Percentiles rank a stretch among this genome's conserved stretches.
phyloP scores from a whole-genome alignment of 2,888 invertebrate genomes.

The Abscondita cerata region DNA sequence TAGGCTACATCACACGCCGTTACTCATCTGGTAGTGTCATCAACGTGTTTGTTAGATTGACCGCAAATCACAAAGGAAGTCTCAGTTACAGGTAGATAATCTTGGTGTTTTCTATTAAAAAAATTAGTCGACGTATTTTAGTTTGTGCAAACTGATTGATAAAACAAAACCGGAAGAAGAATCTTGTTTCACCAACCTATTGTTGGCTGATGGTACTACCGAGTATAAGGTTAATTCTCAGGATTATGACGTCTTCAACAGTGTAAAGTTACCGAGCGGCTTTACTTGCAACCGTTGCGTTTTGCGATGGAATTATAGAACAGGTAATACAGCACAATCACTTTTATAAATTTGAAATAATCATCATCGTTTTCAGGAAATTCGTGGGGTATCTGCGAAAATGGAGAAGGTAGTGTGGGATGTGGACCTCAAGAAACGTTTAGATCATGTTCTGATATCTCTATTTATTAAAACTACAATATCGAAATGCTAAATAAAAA shows the following conservation, averaged over 20 bases:
- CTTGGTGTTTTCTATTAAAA: too few relatives aligned
- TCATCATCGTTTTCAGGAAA: conserved; percentile 49
- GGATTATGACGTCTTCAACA: conserved; percentile 37
- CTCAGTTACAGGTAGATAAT: conserved; percentile 46
- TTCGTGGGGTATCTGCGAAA: conserved; percentile 53
- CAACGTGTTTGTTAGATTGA: conserved; percentile 50
- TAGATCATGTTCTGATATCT: conserved; percentile 56
- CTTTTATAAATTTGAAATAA: not conserved
- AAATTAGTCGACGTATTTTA: too few relatives aligned
- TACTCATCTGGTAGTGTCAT: conserved; percentile 52
- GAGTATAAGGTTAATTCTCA: conserved; percentile 38
- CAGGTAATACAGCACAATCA: conserved; percentile 43
- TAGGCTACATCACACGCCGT: conserved; percentile 54
- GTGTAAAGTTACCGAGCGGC: conserved; percentile 48
- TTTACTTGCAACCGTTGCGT: conserved; percentile 54
- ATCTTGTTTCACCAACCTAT: conserved; percentile 45
- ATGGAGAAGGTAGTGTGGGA: conserved; percentile 51
- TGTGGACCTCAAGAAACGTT: conserved; percentile 57
- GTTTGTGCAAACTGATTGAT: conserved; percentile 44
- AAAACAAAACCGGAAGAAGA: conserved; percentile 43
- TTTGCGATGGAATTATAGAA: conserved; percentile 54
- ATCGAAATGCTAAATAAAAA: too few relatives aligned
- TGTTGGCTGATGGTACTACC: conserved; percentile 40
- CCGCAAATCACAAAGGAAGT: conserved; percentile 56
- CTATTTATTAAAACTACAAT: conserved; percentile 43